A percentile compares a stretch with the other conserved stretches of the same genome.
These are phyloP conservation scores for Molossus molossus DNA, from an alignment of 2,797 vertebrate genomes.

Conservation along the genomic window DNA sequence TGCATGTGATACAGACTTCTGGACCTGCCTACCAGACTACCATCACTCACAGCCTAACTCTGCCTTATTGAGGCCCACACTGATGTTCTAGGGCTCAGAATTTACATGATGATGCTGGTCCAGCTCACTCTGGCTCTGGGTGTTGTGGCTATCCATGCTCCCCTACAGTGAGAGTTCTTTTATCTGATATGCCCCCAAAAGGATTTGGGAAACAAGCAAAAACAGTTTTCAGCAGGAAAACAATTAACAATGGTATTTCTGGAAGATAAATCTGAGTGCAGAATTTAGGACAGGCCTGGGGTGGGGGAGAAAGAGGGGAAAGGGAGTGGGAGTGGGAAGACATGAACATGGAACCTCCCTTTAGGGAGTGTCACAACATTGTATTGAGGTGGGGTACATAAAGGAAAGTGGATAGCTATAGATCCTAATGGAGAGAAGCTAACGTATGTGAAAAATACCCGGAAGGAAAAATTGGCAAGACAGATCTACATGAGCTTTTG, in stretches of 20 bases:
- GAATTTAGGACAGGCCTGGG: background rate
- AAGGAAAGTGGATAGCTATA: background rate
- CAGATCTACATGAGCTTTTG: background rate
- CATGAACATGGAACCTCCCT: background rate
- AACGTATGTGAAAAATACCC: background rate
- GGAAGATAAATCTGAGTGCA: background rate
- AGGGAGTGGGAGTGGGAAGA: background rate
- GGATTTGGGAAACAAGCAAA: background rate
- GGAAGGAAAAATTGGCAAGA: background rate
- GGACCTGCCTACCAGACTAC: background rate
- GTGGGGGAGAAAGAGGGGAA: background rate
- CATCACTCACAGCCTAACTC: background rate
- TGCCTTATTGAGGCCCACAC: background rate
- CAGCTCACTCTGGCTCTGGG: background rate
- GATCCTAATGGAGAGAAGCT: background rate
- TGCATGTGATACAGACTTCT: background rate
- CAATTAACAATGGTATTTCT: background rate
- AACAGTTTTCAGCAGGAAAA: constrained; percentile 27
- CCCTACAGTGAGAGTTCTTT: background rate
- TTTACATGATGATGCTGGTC: background rate
- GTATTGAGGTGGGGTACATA: background rate
- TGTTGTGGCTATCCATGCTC: background rate
- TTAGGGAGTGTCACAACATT: background rate
- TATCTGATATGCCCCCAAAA: background rate
- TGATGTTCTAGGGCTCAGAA: background rate